Conservation (phyloP, 2,888 invertebrate species). For the Agrilus mali region DNA sequence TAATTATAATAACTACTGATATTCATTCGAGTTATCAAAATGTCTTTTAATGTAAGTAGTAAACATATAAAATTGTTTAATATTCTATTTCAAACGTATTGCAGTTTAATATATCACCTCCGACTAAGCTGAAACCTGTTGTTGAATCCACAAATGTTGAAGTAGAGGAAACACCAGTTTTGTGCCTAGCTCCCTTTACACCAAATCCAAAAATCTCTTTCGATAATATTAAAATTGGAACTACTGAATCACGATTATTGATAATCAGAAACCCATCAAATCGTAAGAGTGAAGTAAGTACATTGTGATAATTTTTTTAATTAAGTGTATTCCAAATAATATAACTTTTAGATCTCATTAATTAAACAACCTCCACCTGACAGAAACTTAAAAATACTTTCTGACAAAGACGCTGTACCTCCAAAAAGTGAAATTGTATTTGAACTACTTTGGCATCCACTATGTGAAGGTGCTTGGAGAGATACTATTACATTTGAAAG, state of each 20-base stretch:
- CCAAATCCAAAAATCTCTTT: slow-evolving; percentile 53
- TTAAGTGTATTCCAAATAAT: slow-evolving; percentile 29
- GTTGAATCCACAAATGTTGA: slow-evolving; percentile 22
- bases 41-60: too few relatives aligned
- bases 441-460: slow-evolving; percentile 52
- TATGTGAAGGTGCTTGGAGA: slow-evolving; percentile 42
- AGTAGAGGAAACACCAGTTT: slow-evolving; percentile 37
- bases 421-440: slow-evolving; percentile 42
- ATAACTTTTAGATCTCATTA: slow-evolving; percentile 36
- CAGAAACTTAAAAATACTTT: slow-evolving; percentile 42
- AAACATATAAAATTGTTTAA: too few relatives aligned
- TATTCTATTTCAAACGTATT: too few relatives aligned
- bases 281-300: slow-evolving; percentile 33
- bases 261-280: slow-evolving; percentile 46
- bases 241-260: slow-evolving; percentile 39
- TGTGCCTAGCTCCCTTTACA: slow-evolving; percentile 55
- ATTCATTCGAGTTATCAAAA: too few relatives aligned
- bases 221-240: slow-evolving; percentile 49
- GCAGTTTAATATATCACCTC: too few relatives aligned
- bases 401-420: slow-evolving; percentile 40
- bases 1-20: too few relatives aligned
- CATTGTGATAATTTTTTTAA: slow-evolving; percentile 19
- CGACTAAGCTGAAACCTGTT: too few relatives aligned
- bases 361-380: slow-evolving; percentile 43
- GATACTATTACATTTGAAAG: slow-evolving; percentile 49